Evolutionary conservation across 2,113 vertebrate genomes (phyloP).

Genomic region (Corythaixoides concolor): DNA sequence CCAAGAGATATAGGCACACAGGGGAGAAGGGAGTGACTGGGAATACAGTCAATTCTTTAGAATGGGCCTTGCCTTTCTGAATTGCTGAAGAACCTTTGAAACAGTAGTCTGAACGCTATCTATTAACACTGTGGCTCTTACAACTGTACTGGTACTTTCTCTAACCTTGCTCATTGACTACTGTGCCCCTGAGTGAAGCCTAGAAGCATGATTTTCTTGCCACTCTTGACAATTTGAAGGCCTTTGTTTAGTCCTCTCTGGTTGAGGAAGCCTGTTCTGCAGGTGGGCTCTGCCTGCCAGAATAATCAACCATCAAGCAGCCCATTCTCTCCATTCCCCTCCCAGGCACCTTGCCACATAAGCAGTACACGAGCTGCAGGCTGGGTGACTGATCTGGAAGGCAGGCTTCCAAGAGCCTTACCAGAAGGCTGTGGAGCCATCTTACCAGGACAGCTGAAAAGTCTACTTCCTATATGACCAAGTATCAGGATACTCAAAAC

Average conservation of each 20-base stretch:
- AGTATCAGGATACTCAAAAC: not conserved
- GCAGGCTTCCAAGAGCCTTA: not conserved
- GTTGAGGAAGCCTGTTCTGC: not conserved
- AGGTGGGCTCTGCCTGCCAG: not conserved
- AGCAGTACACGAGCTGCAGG: not conserved
- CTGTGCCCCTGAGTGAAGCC: not conserved
- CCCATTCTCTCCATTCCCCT: not conserved
- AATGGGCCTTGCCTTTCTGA: not conserved
- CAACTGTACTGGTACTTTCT: not conserved
- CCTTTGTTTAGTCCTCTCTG: not conserved
- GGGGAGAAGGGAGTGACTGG: not conserved
- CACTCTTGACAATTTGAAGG: not conserved
- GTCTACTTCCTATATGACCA: not conserved
- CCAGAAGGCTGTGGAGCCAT: not conserved
- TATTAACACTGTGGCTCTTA: not conserved
- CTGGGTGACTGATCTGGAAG: not conserved
- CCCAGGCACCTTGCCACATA: not conserved
- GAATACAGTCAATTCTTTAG: not conserved
- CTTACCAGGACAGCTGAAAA: not conserved
- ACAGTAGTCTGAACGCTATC: not conserved
- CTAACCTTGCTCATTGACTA: not conserved
- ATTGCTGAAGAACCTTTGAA: not conserved
- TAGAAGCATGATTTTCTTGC: not conserved
- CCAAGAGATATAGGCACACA: not conserved
- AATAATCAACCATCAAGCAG: not conserved